Percentiles rank a stretch among this genome's conserved stretches.
Conservation (phyloP, 1,140 invertebrate genomes). For the Philopotamus ludificatus region DNA sequence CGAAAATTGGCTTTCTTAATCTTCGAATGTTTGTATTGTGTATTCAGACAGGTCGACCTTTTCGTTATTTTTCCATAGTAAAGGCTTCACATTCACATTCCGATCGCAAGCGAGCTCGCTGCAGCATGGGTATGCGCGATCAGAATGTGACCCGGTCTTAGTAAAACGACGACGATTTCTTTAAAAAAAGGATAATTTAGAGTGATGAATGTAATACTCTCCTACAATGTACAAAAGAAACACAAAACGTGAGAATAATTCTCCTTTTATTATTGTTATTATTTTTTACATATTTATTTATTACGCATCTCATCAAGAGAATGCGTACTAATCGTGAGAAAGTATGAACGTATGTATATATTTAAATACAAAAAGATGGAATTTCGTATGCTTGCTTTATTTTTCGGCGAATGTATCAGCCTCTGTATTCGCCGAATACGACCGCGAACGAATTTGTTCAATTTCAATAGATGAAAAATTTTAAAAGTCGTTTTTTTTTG, state of each 20-base stretch:
- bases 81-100: slow-evolving; percentile 5
- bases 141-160: not conserved
- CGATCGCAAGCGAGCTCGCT: not conserved
- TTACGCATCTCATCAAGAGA: not conserved
- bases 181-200: not conserved
- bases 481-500: too few relatives aligned
- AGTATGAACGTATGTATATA: too few relatives aligned
- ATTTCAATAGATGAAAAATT: too few relatives aligned
- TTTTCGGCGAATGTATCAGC: too few relatives aligned
- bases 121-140: not conserved
- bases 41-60: slow-evolving; percentile 8
- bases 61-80: slow-evolving; percentile 4
- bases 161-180: not conserved
- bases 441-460: too few relatives aligned
- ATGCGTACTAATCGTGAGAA: slow-evolving; percentile 17
- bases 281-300: slow-evolving; percentile 14
- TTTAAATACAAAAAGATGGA: too few relatives aligned
- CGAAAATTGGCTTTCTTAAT: slow-evolving; percentile 38
- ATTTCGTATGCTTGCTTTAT: too few relatives aligned
- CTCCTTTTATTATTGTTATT: slow-evolving; percentile 3
- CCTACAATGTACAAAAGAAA: slow-evolving; percentile 14
- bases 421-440: too few relatives aligned
- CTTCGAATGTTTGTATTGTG: slow-evolving; percentile 34
- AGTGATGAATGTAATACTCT: slow-evolving; percentile 11
- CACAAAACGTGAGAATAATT: slow-evolving; percentile 12